phyloP scores from a whole-genome alignment of 2,113 vertebrate species.

The Hipposideros armiger region DNA sequence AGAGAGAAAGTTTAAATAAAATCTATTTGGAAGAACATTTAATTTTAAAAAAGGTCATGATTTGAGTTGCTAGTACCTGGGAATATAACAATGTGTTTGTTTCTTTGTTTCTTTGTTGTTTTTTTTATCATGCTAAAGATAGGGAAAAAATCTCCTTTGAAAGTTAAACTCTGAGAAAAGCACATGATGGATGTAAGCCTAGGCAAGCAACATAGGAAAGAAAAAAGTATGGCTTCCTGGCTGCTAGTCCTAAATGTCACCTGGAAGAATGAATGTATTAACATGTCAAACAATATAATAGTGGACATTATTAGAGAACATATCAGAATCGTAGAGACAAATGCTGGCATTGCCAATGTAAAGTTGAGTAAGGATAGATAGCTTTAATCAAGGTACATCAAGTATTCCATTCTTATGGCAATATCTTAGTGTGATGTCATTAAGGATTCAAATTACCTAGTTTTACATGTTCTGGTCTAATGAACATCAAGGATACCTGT shows the following conservation, averaged over 20 bases:
- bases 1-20: neutral
- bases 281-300: neutral
- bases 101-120: no score
- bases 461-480: neutral
- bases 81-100: neutral
- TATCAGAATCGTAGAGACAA: neutral
- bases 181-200: neutral
- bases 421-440: neutral
- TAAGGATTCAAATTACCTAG: neutral
- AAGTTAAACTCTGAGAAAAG: neutral
- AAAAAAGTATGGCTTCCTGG: neutral
- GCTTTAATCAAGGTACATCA: neutral
- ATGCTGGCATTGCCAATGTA: neutral
- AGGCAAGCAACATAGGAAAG: neutral
- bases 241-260: neutral
- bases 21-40: neutral
- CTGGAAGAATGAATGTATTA: neutral
- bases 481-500: neutral
- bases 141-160: neutral
- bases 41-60: neutral
- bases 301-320: neutral
- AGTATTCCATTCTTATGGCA: neutral
- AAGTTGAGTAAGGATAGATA: neutral
- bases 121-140: neutral
- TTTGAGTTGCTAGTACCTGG: neutral